phyloP scores from a whole-genome alignment of 2,888 invertebrate genomes.

The Acrocyrtus sp. region DNA sequence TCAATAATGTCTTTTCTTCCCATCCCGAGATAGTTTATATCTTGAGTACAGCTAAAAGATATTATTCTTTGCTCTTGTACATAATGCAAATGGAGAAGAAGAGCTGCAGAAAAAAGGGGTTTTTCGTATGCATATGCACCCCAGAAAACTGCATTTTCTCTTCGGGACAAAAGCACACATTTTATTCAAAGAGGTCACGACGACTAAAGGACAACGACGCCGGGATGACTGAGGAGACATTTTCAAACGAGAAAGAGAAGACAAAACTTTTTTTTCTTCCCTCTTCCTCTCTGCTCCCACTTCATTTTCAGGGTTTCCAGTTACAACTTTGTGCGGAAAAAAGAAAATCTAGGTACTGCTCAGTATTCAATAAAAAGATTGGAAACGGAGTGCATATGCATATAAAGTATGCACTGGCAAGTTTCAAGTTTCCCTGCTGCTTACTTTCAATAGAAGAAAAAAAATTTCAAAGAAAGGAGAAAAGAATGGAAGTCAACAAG shows the following conservation, averaged over 20 bases:
- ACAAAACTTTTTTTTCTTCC: conserved; percentile 8
- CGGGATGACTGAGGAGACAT: conserved; percentile 39
- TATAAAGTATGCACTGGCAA: too few relatives aligned
- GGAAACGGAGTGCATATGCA: too few relatives aligned
- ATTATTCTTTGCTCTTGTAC: too few relatives aligned
- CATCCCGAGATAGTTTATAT: too few relatives aligned
- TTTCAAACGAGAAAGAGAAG: conserved; percentile 7
- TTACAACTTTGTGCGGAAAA: too few relatives aligned
- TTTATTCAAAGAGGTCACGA: conserved; percentile 49
- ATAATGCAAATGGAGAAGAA: too few relatives aligned
- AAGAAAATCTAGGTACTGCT: neutral
- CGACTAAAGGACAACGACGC: conserved; percentile 10
- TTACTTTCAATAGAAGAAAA: too few relatives aligned
- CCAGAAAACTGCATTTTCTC: conserved; percentile 22
- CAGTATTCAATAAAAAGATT: neutral
- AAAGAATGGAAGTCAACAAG: conserved; percentile 6
- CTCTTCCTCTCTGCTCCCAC: too few relatives aligned
- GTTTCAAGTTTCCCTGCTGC: neutral
- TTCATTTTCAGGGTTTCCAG: too few relatives aligned
- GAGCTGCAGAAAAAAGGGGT: too few relatives aligned
- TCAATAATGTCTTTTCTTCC: too few relatives aligned
- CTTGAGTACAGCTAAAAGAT: too few relatives aligned
- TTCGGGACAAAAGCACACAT: conserved; percentile 32
- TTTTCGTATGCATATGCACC: conserved; percentile 44
- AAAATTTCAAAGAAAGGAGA: neutral